Conservation (phyloP, 2,113 vertebrate species). For the Dicentrarchus labrax region DNA sequence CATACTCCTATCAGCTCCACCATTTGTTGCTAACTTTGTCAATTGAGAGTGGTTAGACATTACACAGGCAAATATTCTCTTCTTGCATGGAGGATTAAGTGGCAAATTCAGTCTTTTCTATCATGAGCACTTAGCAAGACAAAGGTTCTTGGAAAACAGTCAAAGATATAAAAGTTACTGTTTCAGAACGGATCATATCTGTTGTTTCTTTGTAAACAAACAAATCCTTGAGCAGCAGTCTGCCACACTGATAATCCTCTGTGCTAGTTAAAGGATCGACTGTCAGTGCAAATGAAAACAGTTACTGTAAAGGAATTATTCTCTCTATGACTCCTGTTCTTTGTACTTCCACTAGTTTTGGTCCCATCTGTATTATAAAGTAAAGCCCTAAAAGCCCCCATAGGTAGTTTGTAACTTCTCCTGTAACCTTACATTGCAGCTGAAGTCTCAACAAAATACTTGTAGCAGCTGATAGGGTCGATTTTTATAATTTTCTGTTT, state of each 20-base stretch:
- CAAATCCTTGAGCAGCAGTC: neutral
- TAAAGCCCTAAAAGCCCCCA: neutral
- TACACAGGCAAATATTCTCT: neutral
- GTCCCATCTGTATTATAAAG: neutral
- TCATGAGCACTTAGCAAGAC: neutral
- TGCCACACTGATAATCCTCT: slow-evolving; percentile 23
- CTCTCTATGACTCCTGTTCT: neutral
- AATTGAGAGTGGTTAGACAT: no score
- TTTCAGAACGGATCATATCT: neutral
- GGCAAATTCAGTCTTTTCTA: neutral
- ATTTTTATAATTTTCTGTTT: neutral
- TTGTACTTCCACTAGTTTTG: neutral
- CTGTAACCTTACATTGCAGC: neutral
- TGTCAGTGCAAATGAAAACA: neutral
- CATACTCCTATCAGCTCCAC: no score
- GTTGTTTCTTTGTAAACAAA: neutral
- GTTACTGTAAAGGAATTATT: neutral
- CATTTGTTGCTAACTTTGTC: no score
- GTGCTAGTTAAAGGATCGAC: neutral
- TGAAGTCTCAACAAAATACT: neutral
- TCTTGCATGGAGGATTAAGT: neutral
- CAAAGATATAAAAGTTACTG: neutral
- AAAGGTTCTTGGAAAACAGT: neutral
- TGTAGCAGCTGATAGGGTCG: no score
- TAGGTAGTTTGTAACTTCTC: no score